Percentiles rank a stretch among this genome's conserved stretches.
phyloP scores from a whole-genome alignment of 1,140 invertebrate genomes.

The Hylaeus anthracinus region DNA sequence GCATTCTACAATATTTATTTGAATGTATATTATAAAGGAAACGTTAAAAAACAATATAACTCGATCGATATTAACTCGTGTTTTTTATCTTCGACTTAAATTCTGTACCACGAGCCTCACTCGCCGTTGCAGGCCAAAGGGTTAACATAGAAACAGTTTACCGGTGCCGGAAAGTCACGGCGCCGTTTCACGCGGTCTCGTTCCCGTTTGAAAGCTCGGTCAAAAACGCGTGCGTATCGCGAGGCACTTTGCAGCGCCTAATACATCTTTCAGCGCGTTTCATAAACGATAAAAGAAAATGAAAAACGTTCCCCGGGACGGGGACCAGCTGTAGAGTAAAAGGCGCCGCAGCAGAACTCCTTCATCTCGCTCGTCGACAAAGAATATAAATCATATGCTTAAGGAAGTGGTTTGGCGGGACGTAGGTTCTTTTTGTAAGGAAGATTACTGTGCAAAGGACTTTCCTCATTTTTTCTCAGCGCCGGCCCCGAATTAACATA shows the following conservation, averaged over 20 bases:
- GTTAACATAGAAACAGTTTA: neutral
- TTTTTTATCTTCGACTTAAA: too few species aligned
- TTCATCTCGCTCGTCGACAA: conserved; percentile 38
- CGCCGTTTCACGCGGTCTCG: neutral
- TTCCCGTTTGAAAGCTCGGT: conserved; percentile 8
- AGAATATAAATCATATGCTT: conserved; percentile 64
- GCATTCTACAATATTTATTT: too few species aligned
- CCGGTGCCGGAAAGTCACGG: neutral
- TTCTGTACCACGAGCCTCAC: too few species aligned
- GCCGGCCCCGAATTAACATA: conserved; percentile 56
- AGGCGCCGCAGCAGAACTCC: conserved; percentile 15
- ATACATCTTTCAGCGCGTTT: conserved; percentile 8
- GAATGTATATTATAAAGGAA: too few species aligned
- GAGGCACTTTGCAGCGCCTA: neutral
- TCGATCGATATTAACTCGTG: too few species aligned
- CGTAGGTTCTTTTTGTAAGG: conserved; percentile 54
- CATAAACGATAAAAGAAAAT: conserved; percentile 40
- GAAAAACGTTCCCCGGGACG: conserved; percentile 22
- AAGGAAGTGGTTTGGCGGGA: conserved; percentile 45
- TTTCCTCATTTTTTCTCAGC: conserved; percentile 60
- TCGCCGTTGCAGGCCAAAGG: too few species aligned
- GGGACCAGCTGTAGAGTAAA: conserved; percentile 8
- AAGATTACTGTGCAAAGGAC: conserved; percentile 58
- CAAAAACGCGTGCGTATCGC: conserved; percentile 8
- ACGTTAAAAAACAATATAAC: too few species aligned